Base-by-base conservation (phyloP, 2,888 invertebrate genomes). In the Aphelenchoides bicaudatus region DNA sequence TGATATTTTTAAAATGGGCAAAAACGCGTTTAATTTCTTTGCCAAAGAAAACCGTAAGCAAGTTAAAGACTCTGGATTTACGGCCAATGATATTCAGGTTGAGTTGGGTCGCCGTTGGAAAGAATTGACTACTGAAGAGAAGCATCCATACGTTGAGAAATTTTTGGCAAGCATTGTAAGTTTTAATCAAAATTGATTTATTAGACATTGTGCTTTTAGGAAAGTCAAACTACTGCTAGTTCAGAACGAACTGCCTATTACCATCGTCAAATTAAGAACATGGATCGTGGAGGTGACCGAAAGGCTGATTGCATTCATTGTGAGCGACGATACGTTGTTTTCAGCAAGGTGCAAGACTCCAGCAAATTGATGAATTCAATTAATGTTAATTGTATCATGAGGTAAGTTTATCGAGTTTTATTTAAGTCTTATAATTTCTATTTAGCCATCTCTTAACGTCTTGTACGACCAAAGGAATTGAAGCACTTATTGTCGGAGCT, bases 301-400 rank as follows among this genome's bases (percentile, higher is more conserved):
- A 34, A 34, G 34, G 34, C 34, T n/a, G 34, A 34, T 34, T 34
- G 34, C 34, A 34, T 34, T n/a, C 34, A 34, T n/a, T 34, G 34
- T n/a, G 34, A n/a, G n/a, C 10, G n/a, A n/a, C 34, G 34, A n/a
- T 34, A 34, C 34, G 10, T 10, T 10, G n/a, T 34, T 34, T 34
- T 34, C 34, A 34, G n/a, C 34, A 34, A 34, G n/a, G 10, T n/a
- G 10, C 34, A n/a, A n/a, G n/a, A n/a, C n/a, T n/a, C n/a, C n/a
- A n/a, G n/a, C n/a, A n/a, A n/a, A n/a, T n/a, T n/a, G n/a, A n/a
- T n/a, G n/a, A n/a, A n/a, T n/a, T n/a, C n/a, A n/a, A n/a, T n/a
- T n/a, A n/a, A n/a, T n/a, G n/a, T n/a, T n/a, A n/a, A n/a, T n/a
- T n/a, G n/a, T n/a, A n/a, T n/a, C n/a, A n/a, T n/a, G n/a, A n/a